Evolutionary conservation across 2,888 invertebrate genomes (phyloP), one percentile per base, ranked within the genome.

Genomic region (Synergus umbraculus): DNA sequence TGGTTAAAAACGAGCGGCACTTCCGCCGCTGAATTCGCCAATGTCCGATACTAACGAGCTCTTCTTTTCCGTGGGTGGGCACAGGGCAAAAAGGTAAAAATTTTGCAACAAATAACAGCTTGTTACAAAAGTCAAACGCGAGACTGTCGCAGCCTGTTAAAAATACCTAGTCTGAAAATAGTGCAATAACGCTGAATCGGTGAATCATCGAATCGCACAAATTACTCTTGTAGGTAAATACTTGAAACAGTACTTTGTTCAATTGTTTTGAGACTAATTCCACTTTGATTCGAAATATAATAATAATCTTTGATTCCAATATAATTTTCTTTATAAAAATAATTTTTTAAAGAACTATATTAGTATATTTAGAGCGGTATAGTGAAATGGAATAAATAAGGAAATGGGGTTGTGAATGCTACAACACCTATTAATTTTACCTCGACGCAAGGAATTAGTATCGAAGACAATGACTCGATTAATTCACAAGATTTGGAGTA

Each of bases 1-100:
- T 58, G 73, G 73, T 73, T 73, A 73, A 73, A 73, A 73, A 73
- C 73, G 73, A 73, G 73, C 54, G 49, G 54, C n/a, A 73, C 73
- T 73, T 73, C 73, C 73, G 54, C 73, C 54, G 54, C 41, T 54
- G 73, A 73, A 73, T 73, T 73, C 73, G 37, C 73, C 54, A 73
- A 73, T 73, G 73, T 37, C 54, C 73, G 73, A 73, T 73, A 58
- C 73, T 73, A 73, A 73, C 73, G 54, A 73, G 73, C 73, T 73
- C 73, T 73, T 54, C 73, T 73, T 73, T 73, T 73, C 73, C 73
- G 41, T 54, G 49, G 54, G 37, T 54, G 54, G 73, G 54, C 49
- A 37, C 29, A 15, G 18, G 37, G 54, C 37, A 54, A 73, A 73
- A 73, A 54, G n/a, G 41, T 43, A 54, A 37, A 69, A 41, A 54